Evolutionary conservation across 2,797 vertebrate genomes (phyloP).

Genomic region (Poliocrania exsul): DNA sequence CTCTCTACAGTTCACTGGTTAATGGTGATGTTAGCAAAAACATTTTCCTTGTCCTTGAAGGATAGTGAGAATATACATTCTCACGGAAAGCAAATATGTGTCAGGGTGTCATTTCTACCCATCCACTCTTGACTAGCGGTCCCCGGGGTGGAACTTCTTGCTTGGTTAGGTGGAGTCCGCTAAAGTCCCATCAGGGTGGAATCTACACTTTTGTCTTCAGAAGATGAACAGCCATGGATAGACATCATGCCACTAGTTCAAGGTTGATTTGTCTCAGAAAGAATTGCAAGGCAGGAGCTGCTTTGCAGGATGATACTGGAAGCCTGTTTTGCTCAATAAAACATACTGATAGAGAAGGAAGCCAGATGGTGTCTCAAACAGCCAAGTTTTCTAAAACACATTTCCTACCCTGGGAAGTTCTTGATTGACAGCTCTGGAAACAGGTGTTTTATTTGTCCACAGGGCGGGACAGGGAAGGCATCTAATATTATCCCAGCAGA

Average conservation of each 20-base stretch:
- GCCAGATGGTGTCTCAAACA: constrained; percentile 69
- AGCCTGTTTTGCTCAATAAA: background rate
- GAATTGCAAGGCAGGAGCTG: background rate
- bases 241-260: background rate
- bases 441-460: background rate
- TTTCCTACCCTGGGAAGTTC: constrained; percentile 56
- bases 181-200: background rate
- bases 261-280: background rate
- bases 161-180: background rate
- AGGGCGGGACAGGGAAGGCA: background rate
- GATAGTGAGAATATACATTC: background rate
- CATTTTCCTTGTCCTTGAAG: background rate
- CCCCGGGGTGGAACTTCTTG: background rate
- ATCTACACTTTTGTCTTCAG: constrained; percentile 4
- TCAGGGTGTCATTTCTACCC: background rate
- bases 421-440: constrained; percentile 45
- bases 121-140: background rate
- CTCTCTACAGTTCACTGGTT: background rate
- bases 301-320: background rate
- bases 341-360: constrained; percentile 45
- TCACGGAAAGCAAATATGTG: background rate
- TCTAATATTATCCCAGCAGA: background rate
- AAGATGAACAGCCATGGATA: background rate
- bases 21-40: background rate
- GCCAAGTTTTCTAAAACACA: constrained; percentile 48